Evolutionary conservation across 2,888 invertebrate species (phyloP).

Genomic region (Erebia epiphron): DNA sequence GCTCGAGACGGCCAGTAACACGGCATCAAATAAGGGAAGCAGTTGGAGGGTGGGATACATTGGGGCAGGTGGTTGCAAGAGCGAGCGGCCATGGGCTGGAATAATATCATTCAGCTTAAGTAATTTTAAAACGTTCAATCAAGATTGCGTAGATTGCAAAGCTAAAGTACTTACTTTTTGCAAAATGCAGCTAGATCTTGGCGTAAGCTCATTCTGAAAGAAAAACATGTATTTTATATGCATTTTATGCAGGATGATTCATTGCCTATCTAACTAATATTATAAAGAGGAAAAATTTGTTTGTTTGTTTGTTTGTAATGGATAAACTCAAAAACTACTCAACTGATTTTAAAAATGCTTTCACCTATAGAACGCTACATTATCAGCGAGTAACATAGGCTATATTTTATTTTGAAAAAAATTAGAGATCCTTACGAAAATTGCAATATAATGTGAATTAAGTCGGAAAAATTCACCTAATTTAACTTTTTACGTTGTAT

Average conservation of each 20-base stretch:
- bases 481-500: too few relatives aligned
- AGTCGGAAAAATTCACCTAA: too few relatives aligned
- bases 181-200: slow-evolving; percentile 65
- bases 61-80: slow-evolving; percentile 64
- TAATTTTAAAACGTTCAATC: background rate
- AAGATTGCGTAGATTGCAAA: slow-evolving; percentile 34
- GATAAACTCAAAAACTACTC: too few relatives aligned
- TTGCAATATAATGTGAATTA: too few relatives aligned
- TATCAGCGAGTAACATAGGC: too few relatives aligned
- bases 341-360: too few relatives aligned
- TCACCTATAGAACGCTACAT: too few relatives aligned
- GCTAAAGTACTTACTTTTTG: slow-evolving; percentile 61
- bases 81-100: slow-evolving; percentile 64
- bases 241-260: background rate
- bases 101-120: background rate
- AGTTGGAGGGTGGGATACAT: slow-evolving; percentile 65
- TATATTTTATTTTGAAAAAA: too few relatives aligned
- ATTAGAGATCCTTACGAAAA: too few relatives aligned
- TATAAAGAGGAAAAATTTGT: too few relatives aligned
- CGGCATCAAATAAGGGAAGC: slow-evolving; percentile 72
- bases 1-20: slow-evolving; percentile 72
- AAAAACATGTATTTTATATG: slow-evolving; percentile 4
- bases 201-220: slow-evolving; percentile 61
- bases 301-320: too few relatives aligned
- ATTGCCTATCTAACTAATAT: background rate